phyloP scores from a whole-genome alignment of 2,888 invertebrate species.

The Alentia gelatinosa region DNA sequence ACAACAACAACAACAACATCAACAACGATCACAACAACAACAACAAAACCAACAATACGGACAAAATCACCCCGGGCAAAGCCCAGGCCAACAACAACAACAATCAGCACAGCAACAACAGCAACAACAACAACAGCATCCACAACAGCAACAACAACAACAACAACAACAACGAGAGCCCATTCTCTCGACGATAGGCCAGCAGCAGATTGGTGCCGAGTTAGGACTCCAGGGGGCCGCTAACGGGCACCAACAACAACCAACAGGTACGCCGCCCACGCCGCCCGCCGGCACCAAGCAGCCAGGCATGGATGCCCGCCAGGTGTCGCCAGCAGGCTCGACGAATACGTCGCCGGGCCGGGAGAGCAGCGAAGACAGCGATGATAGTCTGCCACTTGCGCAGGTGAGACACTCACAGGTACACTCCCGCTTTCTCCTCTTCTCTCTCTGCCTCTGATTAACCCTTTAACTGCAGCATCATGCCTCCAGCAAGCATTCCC shows the following conservation, averaged over 20 bases:
- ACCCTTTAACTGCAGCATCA: too few relatives aligned
- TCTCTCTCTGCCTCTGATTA: neutral
- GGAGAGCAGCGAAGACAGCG: slow-evolving; percentile 92
- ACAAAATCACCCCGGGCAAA: neutral
- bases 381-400: slow-evolving; percentile 84
- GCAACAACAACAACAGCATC: neutral
- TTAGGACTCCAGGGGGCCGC: slow-evolving; percentile 70
- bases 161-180: slow-evolving; percentile 54
- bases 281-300: neutral
- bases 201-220: slow-evolving; percentile 68
- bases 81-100: slow-evolving; percentile 49
- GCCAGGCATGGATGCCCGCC: slow-evolving; percentile 37
- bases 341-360: slow-evolving; percentile 78
- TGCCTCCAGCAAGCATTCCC: too few relatives aligned
- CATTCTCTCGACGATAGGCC: slow-evolving; percentile 68
- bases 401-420: slow-evolving; percentile 71
- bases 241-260: slow-evolving; percentile 5
- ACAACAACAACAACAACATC: slow-evolving; percentile 48
- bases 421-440: slow-evolving; percentile 70
- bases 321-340: slow-evolving; percentile 66
- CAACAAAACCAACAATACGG: neutral
- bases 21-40: neutral
- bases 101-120: slow-evolving; percentile 44
- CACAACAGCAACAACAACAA: slow-evolving; percentile 40
- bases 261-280: neutral